Percentiles rank a stretch among this genome's conserved stretches.
These are phyloP conservation scores for Pterocles burchelli DNA, from an alignment of 2,113 vertebrate species.

Conservation along the genomic window DNA sequence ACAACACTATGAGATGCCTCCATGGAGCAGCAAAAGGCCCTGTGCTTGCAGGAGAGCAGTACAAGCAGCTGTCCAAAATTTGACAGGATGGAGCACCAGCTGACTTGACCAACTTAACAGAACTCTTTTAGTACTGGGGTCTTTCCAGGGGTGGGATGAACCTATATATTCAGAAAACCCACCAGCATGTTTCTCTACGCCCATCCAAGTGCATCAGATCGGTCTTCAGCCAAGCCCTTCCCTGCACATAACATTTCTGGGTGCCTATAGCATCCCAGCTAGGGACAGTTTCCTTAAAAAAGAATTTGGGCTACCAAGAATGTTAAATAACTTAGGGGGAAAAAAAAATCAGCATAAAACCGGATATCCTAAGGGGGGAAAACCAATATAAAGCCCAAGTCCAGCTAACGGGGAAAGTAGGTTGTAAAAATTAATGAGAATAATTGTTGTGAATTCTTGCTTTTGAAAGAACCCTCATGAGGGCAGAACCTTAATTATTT, in stretches of 20 bases:
- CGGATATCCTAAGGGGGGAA: slow-evolving; percentile 50
- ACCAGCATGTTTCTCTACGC: background rate
- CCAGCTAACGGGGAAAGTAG: slow-evolving; percentile 61
- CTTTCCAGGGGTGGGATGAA: background rate
- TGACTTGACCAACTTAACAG: no score
- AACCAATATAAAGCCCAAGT: slow-evolving; percentile 61
- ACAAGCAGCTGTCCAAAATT: background rate
- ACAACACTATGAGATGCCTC: background rate
- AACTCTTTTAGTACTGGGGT: rapidly evolving
- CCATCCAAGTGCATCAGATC: no score
- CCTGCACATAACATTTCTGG: background rate
- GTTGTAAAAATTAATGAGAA: slow-evolving; percentile 84
- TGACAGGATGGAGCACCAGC: background rate
- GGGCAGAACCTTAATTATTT: slow-evolving; percentile 81
- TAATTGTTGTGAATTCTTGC: slow-evolving; percentile 80
- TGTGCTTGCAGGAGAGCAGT: rapidly evolving
- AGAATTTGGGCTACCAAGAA: background rate
- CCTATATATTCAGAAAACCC: background rate
- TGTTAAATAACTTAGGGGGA: background rate
- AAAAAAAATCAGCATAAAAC: slow-evolving; percentile 26
- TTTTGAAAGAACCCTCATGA: slow-evolving; percentile 65
- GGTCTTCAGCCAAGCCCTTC: background rate
- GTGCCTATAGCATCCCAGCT: background rate
- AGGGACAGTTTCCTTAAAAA: background rate
- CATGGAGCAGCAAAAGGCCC: rapidly evolving